Conservation (phyloP, 2,888 invertebrate genomes). For the Spisula solida region DNA sequence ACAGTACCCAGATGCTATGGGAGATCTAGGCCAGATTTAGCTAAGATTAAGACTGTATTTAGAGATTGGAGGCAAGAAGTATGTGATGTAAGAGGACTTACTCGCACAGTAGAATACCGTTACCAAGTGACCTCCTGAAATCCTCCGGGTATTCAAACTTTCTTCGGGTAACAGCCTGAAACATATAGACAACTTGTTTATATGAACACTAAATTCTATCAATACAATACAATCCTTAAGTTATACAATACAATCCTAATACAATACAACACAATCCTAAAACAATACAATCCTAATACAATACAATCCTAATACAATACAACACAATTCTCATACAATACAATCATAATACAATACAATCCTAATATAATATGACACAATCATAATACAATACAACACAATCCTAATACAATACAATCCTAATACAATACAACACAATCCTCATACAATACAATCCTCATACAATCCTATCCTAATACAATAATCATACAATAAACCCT, state of each 20-base stretch:
- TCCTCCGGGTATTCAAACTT: slow-evolving; percentile 85
- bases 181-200: slow-evolving; percentile 33
- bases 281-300: neutral
- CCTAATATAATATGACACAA: too few species aligned
- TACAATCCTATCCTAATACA: neutral
- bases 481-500: neutral
- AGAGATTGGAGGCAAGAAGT: neutral
- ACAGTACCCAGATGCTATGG: too few species aligned
- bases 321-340: neutral
- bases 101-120: slow-evolving; percentile 87
- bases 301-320: neutral
- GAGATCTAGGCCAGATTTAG: too few species aligned
- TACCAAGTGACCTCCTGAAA: slow-evolving; percentile 85
- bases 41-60: neutral
- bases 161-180: slow-evolving; percentile 86
- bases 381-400: too few species aligned
- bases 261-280: neutral
- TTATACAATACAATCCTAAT: neutral
- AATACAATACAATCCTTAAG: neutral
- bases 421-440: neutral
- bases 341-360: too few species aligned
- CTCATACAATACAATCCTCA: neutral
- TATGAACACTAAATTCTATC: neutral
- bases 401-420: neutral
- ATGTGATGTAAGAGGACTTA: slow-evolving; percentile 75